These are phyloP conservation scores for Dryas iulia DNA, from an alignment of 1,140 invertebrate species.

Conservation along the genomic window DNA sequence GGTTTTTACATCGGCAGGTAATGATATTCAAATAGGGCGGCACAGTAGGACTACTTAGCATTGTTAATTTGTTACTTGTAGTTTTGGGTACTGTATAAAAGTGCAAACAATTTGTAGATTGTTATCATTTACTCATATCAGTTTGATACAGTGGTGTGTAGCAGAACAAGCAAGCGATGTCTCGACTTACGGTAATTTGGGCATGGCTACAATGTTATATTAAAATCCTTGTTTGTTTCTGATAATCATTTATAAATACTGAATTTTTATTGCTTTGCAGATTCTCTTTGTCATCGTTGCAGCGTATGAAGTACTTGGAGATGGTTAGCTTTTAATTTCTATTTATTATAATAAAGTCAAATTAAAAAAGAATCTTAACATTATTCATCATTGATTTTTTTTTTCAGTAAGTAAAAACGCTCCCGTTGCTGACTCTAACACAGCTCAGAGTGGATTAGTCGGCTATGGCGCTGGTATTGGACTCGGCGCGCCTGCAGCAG, in stretches of 20 bases:
- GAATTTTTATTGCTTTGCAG: slow-evolving; percentile 39
- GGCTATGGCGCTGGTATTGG: slow-evolving; percentile 19
- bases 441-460: slow-evolving; percentile 45
- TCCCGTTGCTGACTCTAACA: slow-evolving; percentile 42
- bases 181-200: slow-evolving; percentile 66
- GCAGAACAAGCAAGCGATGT: slow-evolving; percentile 53
- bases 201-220: not conserved
- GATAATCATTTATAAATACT: not conserved
- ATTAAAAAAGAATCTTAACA: not conserved
- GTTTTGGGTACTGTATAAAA: slow-evolving; percentile 73
- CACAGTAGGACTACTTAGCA: slow-evolving; percentile 56
- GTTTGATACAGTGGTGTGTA: slow-evolving; percentile 51
- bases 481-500: slow-evolving; percentile 26
- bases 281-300: slow-evolving; percentile 71
- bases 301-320: slow-evolving; percentile 66
- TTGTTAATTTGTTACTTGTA: slow-evolving; percentile 73
- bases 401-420: slow-evolving; percentile 45
- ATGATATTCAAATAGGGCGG: slow-evolving; percentile 74
- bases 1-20: slow-evolving; percentile 60
- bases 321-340: slow-evolving; percentile 47
- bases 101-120: slow-evolving; percentile 49
- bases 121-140: slow-evolving; percentile 51
- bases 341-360: not conserved
- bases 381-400: not conserved
- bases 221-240: not conserved